Conservation (phyloP, 2,797 vertebrate genomes). For the Alfaro cultratus region DNA sequence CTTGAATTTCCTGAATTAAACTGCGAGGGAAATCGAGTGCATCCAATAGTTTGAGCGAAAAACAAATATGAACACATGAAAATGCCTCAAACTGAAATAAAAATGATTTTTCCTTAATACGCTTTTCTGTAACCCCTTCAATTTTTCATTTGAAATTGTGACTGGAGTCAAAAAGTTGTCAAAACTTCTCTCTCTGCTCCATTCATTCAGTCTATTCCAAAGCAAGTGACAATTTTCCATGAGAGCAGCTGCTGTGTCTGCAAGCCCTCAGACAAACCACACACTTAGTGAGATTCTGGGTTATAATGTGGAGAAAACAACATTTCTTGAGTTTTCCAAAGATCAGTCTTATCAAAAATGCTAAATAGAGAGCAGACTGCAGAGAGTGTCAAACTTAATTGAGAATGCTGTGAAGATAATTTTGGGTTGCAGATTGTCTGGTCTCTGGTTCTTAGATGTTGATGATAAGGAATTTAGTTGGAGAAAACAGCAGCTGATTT, state of each 20-base stretch:
- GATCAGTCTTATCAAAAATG: neutral
- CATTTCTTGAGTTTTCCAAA: neutral
- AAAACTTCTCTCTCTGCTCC: neutral
- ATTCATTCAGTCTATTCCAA: neutral
- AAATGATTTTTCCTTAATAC: neutral
- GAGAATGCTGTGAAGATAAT: neutral
- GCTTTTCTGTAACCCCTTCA: neutral
- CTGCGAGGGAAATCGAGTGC: neutral
- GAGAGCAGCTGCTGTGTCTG: conserved; percentile 9
- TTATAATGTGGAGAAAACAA: neutral
- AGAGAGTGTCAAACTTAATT: conserved; percentile 10
- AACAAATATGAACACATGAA: neutral
- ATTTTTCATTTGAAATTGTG: neutral
- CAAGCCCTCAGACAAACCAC: conserved; percentile 28
- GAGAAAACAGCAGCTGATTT: conserved; percentile 26
- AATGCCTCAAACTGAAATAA: neutral
- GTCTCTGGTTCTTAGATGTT: conserved; percentile 4
- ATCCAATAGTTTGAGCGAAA: neutral
- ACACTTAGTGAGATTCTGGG: conserved; percentile 10
- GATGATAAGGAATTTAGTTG: conserved; percentile 7
- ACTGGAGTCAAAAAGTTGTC: neutral
- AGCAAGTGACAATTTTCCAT: neutral
- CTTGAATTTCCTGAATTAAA: neutral
- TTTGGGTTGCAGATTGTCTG: neutral
- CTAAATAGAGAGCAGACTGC: neutral